Percentiles rank a stretch among this genome's conserved stretches.
These are phyloP conservation scores for Mellivora capensis DNA, from an alignment of 2,113 vertebrate species.

Conservation along the genomic window DNA sequence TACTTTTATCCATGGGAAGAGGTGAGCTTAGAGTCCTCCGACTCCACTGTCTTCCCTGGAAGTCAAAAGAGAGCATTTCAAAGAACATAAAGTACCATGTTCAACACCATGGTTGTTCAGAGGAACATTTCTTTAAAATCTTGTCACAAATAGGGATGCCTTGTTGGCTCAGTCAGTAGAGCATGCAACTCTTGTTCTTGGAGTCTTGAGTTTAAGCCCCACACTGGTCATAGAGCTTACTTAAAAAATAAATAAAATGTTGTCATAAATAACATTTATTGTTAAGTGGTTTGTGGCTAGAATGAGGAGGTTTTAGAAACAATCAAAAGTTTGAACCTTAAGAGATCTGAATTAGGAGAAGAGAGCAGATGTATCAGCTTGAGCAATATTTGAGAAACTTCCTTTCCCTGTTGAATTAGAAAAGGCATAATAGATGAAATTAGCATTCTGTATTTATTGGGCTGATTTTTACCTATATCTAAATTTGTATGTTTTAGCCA, in stretches of 20 bases:
- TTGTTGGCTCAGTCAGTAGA: not conserved
- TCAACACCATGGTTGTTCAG: not conserved
- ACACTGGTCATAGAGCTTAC: not conserved
- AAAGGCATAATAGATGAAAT: not conserved
- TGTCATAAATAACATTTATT: slow-evolving; percentile 16
- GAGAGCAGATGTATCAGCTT: not conserved
- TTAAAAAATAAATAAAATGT: not conserved
- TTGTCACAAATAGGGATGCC: not conserved
- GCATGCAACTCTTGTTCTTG: not conserved
- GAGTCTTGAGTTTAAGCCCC: not conserved
- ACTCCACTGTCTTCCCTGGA: not conserved
- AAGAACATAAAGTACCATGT: not conserved
- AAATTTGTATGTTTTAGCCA: not conserved
- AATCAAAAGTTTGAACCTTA: not conserved
- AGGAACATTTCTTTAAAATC: slow-evolving; percentile 42
- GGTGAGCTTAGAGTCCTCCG: not conserved
- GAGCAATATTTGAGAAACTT: not conserved
- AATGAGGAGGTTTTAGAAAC: slow-evolving; percentile 14
- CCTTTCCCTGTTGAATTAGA: not conserved
- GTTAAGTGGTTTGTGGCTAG: not conserved
- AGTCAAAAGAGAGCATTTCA: slow-evolving; percentile 4
- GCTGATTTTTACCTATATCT: slow-evolving; percentile 3
- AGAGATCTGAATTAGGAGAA: slow-evolving; percentile 24
- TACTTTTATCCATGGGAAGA: not conserved
- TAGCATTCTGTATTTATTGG: not conserved